Percentiles rank a stretch among this genome's conserved stretches.
Evolutionary conservation across 2,797 vertebrate species (phyloP).

Genomic region (Craterocephalus amniculus): DNA sequence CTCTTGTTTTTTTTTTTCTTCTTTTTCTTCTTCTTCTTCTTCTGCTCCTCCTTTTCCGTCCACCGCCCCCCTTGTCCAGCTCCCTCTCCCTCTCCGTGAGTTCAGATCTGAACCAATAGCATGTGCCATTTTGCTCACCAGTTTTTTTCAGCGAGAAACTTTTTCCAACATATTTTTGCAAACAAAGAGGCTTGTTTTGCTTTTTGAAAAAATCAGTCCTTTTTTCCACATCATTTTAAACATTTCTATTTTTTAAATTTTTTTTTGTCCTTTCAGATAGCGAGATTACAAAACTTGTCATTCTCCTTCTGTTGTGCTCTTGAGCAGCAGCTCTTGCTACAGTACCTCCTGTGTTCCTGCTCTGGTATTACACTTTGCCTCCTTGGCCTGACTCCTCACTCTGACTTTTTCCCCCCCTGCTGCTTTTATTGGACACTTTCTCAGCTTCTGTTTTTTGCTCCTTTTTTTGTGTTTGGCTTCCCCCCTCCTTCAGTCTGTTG

Average conservation of each 20-base stretch:
- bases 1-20: conserved; percentile 79
- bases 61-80: conserved; percentile 67
- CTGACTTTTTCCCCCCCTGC: conserved; percentile 54
- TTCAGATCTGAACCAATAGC: conserved; percentile 87
- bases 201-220: conserved; percentile 62
- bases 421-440: conserved; percentile 73
- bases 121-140: conserved; percentile 82
- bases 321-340: conserved; percentile 69
- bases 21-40: conserved; percentile 27
- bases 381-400: conserved; percentile 63
- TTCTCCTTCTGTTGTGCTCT: conserved; percentile 75
- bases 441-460: conserved; percentile 57
- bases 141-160: conserved; percentile 64
- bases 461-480: conserved; percentile 24
- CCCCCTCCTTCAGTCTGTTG: conserved; percentile 36
- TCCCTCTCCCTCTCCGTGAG: conserved; percentile 71
- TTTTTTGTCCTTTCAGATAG: conserved; percentile 35
- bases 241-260: conserved; percentile 25
- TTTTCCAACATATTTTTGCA: conserved; percentile 60
- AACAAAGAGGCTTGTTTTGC: conserved; percentile 59
- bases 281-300: conserved; percentile 67
- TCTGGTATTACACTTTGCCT: conserved; percentile 75
- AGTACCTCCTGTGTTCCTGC: conserved; percentile 79
- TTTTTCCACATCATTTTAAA: conserved; percentile 38
- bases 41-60: conserved; percentile 70